phyloP scores from a whole-genome alignment of 2,113 vertebrate genomes.

The Brienomyrus brachyistius region DNA sequence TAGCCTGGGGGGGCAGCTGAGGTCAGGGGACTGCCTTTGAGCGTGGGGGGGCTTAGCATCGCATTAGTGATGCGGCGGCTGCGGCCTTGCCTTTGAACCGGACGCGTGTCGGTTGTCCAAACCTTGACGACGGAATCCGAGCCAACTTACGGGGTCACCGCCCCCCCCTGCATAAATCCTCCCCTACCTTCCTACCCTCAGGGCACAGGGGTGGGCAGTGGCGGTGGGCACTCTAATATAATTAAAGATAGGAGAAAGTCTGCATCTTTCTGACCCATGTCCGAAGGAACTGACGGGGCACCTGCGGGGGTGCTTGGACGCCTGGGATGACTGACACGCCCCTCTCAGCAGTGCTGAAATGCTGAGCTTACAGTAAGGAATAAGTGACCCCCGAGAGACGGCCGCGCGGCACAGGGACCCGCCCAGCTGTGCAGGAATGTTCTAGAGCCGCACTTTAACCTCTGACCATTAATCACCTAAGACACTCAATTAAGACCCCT shows the following conservation, averaged over 20 bases:
- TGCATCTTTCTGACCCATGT: slow-evolving; percentile 20
- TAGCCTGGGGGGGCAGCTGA: not conserved
- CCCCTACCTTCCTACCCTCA: not conserved
- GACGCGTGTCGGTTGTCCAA: not conserved
- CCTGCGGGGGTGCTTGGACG: not conserved
- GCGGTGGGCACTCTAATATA: not conserved
- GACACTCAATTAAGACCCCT: slow-evolving; percentile 65
- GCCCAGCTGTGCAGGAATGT: slow-evolving; percentile 58
- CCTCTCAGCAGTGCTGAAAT: slow-evolving; percentile 35
- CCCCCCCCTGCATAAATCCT: not conserved
- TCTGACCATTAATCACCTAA: slow-evolving; percentile 66
- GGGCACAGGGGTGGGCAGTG: not conserved
- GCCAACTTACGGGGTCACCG: not conserved
- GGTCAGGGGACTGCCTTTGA: not conserved
- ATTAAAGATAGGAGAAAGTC: not conserved
- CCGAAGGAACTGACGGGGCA: not conserved
- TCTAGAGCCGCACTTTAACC: slow-evolving; percentile 72
- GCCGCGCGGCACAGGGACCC: slow-evolving; percentile 49
- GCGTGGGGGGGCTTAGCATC: not conserved
- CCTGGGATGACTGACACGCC: slow-evolving; percentile 13
- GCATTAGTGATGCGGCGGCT: not conserved
- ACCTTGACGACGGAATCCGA: not conserved
- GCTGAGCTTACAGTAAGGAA: slow-evolving; percentile 55
- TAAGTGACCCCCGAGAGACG: slow-evolving; percentile 71
- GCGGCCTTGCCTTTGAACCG: not conserved